Percentiles rank a stretch among this genome's conserved stretches.
Evolutionary conservation across 2,888 invertebrate genomes (phyloP).

Genomic region (Troilus luridus): DNA sequence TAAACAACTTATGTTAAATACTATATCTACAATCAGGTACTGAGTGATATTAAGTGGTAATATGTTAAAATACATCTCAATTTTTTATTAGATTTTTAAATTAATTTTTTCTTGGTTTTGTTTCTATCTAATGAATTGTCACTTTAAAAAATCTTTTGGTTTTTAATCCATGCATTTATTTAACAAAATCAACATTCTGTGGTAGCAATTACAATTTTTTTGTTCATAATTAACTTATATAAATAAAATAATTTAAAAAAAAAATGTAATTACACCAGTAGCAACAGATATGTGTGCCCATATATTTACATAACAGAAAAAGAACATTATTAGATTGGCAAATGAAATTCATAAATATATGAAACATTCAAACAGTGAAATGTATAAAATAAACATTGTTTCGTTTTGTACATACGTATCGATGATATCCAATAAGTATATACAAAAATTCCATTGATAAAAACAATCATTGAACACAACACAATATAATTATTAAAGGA

Average conservation of each 20-base stretch:
- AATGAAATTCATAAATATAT: neutral
- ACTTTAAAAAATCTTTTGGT: neutral
- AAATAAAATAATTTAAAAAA: neutral
- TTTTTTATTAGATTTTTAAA: neutral
- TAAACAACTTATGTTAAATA: slow-evolving; percentile 42
- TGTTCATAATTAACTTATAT: neutral
- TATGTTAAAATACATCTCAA: slow-evolving; percentile 15
- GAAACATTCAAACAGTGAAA: neutral
- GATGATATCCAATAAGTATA: neutral
- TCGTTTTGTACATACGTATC: neutral
- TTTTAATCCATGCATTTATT: neutral
- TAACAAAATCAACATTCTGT: neutral
- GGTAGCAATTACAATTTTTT: neutral
- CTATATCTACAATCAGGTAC: slow-evolving; percentile 49
- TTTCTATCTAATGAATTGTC: neutral
- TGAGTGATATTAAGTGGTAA: slow-evolving; percentile 50
- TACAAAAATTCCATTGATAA: neutral
- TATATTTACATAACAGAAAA: neutral
- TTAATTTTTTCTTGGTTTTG: neutral
- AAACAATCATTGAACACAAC: neutral
- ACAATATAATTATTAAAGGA: neutral
- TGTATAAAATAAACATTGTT: neutral
- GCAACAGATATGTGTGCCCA: neutral
- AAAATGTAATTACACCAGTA: neutral
- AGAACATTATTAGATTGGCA: neutral